Percentiles rank a stretch among this genome's conserved stretches.
phyloP scores from a whole-genome alignment of 2,888 invertebrate species.

The Celastrina argiolus region DNA sequence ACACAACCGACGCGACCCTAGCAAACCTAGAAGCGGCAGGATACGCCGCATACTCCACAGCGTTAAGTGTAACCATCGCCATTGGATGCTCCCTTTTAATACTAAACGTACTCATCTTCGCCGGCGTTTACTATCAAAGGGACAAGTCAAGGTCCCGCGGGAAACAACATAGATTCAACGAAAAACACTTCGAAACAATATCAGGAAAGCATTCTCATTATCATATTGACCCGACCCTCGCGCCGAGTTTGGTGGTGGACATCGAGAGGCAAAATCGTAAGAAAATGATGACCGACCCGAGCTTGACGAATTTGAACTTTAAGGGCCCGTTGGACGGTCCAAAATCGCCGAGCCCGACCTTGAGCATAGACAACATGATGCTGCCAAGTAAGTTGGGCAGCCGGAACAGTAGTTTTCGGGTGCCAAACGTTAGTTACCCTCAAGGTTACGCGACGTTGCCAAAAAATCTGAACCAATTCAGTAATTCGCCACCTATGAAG shows the following conservation, averaged over 20 bases:
- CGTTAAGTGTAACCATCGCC: constrained; percentile 87
- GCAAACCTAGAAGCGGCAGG: constrained; percentile 89
- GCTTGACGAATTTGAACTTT: constrained; percentile 75
- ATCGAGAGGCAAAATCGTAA: constrained; percentile 80
- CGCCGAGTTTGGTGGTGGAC: constrained; percentile 89
- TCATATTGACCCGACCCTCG: constrained; percentile 85
- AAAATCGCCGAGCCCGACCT: constrained; percentile 79
- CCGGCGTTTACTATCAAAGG: constrained; percentile 89
- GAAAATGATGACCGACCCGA: constrained; percentile 72
- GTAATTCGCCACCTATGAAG: constrained; percentile 69
- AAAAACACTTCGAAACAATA: constrained; percentile 85
- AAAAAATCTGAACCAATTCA: constrained; percentile 78
- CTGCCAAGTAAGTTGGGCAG: constrained; percentile 75
- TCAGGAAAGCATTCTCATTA: constrained; percentile 88
- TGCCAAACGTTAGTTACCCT: constrained; percentile 67
- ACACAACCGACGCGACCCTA: constrained; percentile 82
- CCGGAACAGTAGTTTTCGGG: constrained; percentile 66
- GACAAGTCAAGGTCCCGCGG: constrained; percentile 84
- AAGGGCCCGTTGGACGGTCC: constrained; percentile 77
- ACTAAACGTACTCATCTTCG: constrained; percentile 89
- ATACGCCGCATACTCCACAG: constrained; percentile 86
- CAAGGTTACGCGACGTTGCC: constrained; percentile 78
- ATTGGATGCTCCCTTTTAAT: constrained; percentile 89
- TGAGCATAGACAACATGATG: constrained; percentile 77
- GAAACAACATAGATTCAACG: constrained; percentile 85